Base-by-base conservation (phyloP, 1,140 invertebrate genomes). In the Dreissena rostriformis region DNA sequence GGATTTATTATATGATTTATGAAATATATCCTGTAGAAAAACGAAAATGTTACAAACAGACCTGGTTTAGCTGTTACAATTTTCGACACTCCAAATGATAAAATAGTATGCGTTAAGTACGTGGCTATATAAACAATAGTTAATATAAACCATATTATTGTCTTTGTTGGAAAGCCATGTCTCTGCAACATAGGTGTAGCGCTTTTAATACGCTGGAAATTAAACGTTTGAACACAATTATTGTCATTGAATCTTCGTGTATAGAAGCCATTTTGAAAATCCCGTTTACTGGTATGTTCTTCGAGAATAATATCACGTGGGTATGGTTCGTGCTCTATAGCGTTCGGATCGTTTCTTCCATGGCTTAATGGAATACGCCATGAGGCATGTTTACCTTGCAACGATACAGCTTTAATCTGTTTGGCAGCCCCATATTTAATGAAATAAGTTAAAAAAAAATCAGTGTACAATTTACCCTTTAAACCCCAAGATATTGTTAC, bases 141-240 rank as follows among this genome's bases (percentile, higher is more conserved):
- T n/a, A 73, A 52, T 49, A 73, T 73, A 73, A 73, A 49, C 71
- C 71, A 73, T 39, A 73, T 73, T 49, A 73, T 39, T 19, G 71
- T 73, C 71, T 73, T 73, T 6, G 67, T 28, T 39, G 67, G 67
- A 28, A 68, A 68, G 19, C 29, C 24, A 68, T 68, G 67, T 28
- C 67, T 19, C 17, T 68, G 67, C 22, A 68, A 17, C 22, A 68
- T 28, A 19, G 67, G 67, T 5, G 29, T 24, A 28, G 15, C 6
- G 29, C 67, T 4, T 17, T 28, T n/a, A 39, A 7, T 28, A 39
- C 67, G 5, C 4, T n/a, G 5, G 5, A 68, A 26, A 15, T 26
- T 68, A 22, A 24, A 26, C 29, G 19, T 17, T 8, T 39, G 39
- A 39, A 39, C 39, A 39, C 39, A 39, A 39, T 39, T 39, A 39